These are phyloP conservation scores for Aramus guarauna DNA, from an alignment of 2,113 vertebrate species.

Conservation along the genomic window DNA sequence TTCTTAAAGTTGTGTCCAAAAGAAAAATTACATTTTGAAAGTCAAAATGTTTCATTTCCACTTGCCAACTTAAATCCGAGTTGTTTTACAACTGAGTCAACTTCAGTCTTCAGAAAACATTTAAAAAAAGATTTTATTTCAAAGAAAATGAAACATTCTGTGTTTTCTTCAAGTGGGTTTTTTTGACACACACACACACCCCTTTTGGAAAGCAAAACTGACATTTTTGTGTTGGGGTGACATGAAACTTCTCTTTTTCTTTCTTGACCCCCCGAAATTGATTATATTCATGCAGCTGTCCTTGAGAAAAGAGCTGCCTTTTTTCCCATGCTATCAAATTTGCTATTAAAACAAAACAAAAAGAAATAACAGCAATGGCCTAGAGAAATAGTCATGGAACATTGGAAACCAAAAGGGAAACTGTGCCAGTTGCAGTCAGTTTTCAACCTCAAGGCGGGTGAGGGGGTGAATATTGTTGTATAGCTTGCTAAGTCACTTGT, in stretches of 20 bases:
- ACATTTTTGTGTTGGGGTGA: background rate
- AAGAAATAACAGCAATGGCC: background rate
- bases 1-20: background rate
- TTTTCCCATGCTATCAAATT: conserved; percentile 8
- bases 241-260: background rate
- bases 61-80: conserved; percentile 11
- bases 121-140: background rate
- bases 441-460: background rate
- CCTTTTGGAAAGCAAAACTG: background rate
- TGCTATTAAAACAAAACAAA: conserved; percentile 32
- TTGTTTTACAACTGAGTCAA: conserved; percentile 2
- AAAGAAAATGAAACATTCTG: background rate
- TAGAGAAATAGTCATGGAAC: conserved; percentile 9
- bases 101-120: background rate
- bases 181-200: no score
- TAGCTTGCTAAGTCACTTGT: conserved; percentile 18
- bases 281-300: background rate
- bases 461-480: background rate
- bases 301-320: background rate
- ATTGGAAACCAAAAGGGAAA: conserved; percentile 1
- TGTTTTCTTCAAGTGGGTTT: background rate
- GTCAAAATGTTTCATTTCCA: background rate
- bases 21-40: conserved; percentile 3
- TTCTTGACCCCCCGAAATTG: background rate
- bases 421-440: background rate